Percentiles rank a stretch among this genome's conserved stretches.
These are phyloP conservation scores for Gobiocypris rarus DNA, from an alignment of 2,113 vertebrate genomes.

Conservation along the genomic window DNA sequence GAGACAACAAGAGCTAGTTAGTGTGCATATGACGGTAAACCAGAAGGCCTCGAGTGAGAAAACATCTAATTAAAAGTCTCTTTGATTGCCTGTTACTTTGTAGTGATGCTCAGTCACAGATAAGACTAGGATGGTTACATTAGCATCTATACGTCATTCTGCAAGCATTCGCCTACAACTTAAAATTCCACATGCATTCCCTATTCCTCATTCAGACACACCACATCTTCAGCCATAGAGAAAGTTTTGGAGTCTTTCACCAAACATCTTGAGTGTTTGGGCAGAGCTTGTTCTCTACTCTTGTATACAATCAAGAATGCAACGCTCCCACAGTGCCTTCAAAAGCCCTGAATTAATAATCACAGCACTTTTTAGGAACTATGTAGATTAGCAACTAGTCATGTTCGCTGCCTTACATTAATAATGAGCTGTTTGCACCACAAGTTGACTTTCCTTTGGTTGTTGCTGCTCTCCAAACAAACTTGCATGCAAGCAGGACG, in stretches of 20 bases:
- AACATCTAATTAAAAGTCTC: conserved; percentile 13
- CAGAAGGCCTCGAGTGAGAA: neutral
- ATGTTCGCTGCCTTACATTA: conserved; percentile 70
- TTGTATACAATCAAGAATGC: conserved; percentile 32
- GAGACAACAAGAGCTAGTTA: neutral
- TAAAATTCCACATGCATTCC: neutral
- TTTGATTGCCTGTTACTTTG: conserved; percentile 7
- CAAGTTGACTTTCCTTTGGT: conserved; percentile 57
- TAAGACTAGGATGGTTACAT: neutral
- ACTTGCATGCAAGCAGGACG: conserved; percentile 50
- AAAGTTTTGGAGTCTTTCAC: conserved; percentile 40
- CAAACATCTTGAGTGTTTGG: conserved; percentile 35
- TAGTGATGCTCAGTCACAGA: neutral
- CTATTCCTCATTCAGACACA: neutral
- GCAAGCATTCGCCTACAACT: neutral
- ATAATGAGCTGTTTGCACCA: conserved; percentile 72
- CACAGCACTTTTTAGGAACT: conserved; percentile 60
- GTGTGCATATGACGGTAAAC: neutral
- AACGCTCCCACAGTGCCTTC: conserved; percentile 44
- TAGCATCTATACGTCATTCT: neutral
- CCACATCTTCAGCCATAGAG: neutral
- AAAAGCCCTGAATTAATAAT: conserved; percentile 70
- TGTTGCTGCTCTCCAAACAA: conserved; percentile 62
- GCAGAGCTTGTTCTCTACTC: neutral
- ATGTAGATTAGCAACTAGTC: conserved; percentile 67